Conservation (phyloP, 2,113 vertebrate species). For the Eidolon helvum region DNA sequence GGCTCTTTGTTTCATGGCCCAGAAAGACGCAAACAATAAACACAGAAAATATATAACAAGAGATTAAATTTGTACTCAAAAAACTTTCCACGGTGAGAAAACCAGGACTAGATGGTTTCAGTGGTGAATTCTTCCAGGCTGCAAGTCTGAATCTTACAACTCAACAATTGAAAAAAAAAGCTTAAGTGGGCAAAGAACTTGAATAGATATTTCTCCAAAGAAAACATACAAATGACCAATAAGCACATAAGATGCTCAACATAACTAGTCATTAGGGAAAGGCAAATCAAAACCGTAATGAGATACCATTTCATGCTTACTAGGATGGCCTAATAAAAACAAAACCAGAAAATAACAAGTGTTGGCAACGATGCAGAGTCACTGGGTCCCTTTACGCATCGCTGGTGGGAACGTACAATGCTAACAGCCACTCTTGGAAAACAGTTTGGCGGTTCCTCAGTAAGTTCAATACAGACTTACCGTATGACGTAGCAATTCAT, state of each 20-base stretch:
- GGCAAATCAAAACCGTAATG: not conserved
- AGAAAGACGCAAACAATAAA: not conserved
- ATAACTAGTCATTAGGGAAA: not conserved
- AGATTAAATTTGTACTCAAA: not conserved
- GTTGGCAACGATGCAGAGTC: not conserved
- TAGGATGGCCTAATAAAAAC: not conserved
- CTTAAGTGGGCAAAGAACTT: not conserved
- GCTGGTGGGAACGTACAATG: not conserved
- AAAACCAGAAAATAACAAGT: not conserved
- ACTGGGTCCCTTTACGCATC: not conserved
- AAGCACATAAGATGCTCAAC: not conserved
- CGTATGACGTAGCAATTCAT: not conserved
- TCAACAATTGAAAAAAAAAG: not conserved
- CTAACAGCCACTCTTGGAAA: not conserved
- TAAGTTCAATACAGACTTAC: not conserved
- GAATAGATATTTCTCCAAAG: not conserved
- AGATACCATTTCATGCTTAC: not conserved
- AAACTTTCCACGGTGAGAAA: not conserved
- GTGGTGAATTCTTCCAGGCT: not conserved
- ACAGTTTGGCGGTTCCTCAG: not conserved
- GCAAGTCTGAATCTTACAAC: not conserved
- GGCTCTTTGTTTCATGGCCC: not conserved
- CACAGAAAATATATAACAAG: not conserved
- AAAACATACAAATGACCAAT: not conserved
- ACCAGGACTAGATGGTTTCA: not conserved